Evolutionary conservation across 1,140 invertebrate genomes (phyloP).

Genomic region (Drosophila nannoptera): DNA sequence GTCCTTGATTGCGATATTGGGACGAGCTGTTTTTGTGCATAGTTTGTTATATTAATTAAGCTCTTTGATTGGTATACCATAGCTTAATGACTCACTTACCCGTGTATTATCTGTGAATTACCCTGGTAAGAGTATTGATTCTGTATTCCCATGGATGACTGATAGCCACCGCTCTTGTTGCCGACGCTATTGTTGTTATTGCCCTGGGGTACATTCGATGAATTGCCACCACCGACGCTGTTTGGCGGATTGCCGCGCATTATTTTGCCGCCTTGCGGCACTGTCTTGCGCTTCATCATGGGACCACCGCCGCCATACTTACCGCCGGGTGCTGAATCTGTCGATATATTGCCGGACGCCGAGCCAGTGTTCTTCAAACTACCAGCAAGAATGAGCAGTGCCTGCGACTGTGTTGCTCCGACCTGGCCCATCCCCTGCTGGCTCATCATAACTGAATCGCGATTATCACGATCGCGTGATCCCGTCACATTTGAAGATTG

Average conservation of each 20-base stretch:
- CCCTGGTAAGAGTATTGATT: conserved; percentile 69
- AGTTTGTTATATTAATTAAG: background rate
- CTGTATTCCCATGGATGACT: conserved; percentile 68
- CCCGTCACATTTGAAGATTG: conserved; percentile 37
- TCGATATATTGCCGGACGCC: conserved; percentile 39
- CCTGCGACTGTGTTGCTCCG: conserved; percentile 56
- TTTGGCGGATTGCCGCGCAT: conserved; percentile 65
- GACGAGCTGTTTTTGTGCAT: conserved; percentile 32
- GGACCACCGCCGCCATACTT: conserved; percentile 64
- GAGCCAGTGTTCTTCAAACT: conserved; percentile 57
- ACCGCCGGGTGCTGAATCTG: conserved; percentile 47
- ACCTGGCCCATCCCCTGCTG: conserved; percentile 48
- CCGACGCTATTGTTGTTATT: conserved; percentile 57
- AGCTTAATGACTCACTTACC: conserved; percentile 35
- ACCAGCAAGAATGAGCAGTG: conserved; percentile 56
- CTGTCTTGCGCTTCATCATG: conserved; percentile 74
- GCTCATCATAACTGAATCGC: conserved; percentile 56
- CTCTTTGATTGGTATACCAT: background rate
- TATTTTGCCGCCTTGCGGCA: conserved; percentile 62
- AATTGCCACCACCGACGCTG: conserved; percentile 40
- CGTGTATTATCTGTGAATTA: conserved; percentile 71
- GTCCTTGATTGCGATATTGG: conserved; percentile 60
- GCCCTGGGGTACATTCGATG: conserved; percentile 47
- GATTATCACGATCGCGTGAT: conserved; percentile 59
- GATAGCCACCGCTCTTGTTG: conserved; percentile 58